Base-by-base conservation (phyloP, 35 echinoderm and acorn worm species). In the Lytechinus pictus region DNA sequence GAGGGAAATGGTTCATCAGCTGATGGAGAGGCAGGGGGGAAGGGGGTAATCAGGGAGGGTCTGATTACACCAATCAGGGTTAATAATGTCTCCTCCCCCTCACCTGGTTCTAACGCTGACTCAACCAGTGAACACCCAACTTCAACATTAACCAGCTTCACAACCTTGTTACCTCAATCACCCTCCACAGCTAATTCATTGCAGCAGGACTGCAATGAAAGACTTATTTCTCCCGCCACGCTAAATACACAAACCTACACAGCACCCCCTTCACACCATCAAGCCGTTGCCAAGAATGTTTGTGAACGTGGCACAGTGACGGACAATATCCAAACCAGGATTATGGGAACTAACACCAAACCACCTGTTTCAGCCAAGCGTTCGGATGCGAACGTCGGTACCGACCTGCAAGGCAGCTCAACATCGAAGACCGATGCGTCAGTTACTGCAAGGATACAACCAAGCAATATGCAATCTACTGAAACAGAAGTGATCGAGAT, bases 261-360 rank as follows among this genome's bases (percentile, higher is more conserved):
- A 9, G 52, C 92, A 55, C 79, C 79, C 28, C 61, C 94, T 54
- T 95, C 44, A 24, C 61, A 86, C 28, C 94, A 60, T 44, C 72
- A 52, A 52, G 58, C 53, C 27, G 91, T 86, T 27, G 86, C 52
- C n/a, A 21, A 95, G 29, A 52, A 89, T 91, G 24, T 90, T 55
- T 88, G 54, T 19, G 66, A 91, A 57, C 86, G 92, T 87, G 97
- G 97, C 28, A 94, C 79, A 24, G 94, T 96, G 57, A 97, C 97
- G 4, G 97, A 97, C 92, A 94, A 96, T 66, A 79, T 97, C 33
- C 92, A 94, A 92, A 96, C 93, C 33, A 90, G 95, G 56, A 97
- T 97, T 66, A 94, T 95, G 87, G 97, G 92, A 57, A 97, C 97
- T 54, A 97, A 97, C 71, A 97, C 97, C 33, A 95, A 87, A 10